phyloP scores from a whole-genome alignment of 2,113 vertebrate species.

The Montifringilla adamsi region DNA sequence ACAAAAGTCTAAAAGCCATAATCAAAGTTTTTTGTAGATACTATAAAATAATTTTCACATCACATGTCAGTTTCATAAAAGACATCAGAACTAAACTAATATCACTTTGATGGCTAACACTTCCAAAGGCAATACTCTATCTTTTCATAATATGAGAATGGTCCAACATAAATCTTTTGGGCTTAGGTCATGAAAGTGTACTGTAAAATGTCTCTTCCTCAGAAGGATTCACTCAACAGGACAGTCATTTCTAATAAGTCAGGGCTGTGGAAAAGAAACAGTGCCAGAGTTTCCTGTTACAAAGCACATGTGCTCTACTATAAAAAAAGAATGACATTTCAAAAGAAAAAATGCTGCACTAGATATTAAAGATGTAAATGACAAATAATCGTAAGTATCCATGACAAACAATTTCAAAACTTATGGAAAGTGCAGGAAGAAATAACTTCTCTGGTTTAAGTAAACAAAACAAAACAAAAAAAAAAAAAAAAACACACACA shows the following conservation, averaged over 20 bases:
- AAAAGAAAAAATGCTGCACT: not conserved
- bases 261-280: conserved; percentile 2
- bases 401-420: not conserved
- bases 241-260: conserved; percentile 24
- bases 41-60: not conserved
- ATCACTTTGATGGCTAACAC: not conserved
- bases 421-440: not conserved
- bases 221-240: not conserved
- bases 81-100: not conserved
- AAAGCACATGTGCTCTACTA: not conserved
- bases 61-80: not conserved
- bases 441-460: not conserved
- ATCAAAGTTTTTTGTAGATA: not conserved
- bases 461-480: no score
- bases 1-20: not conserved
- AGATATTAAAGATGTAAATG: not conserved
- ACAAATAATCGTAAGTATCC: not conserved
- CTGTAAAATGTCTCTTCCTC: not conserved
- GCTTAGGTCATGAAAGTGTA: not conserved
- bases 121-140: not conserved
- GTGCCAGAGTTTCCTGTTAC: conserved; percentile 2
- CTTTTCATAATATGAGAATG: not conserved
- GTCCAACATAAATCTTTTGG: not conserved
- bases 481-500: no score
- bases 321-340: not conserved